A percentile compares a stretch with the other conserved stretches of the same genome.
phyloP scores from a whole-genome alignment of 2,888 invertebrate species.

The Pollenia labialis region DNA sequence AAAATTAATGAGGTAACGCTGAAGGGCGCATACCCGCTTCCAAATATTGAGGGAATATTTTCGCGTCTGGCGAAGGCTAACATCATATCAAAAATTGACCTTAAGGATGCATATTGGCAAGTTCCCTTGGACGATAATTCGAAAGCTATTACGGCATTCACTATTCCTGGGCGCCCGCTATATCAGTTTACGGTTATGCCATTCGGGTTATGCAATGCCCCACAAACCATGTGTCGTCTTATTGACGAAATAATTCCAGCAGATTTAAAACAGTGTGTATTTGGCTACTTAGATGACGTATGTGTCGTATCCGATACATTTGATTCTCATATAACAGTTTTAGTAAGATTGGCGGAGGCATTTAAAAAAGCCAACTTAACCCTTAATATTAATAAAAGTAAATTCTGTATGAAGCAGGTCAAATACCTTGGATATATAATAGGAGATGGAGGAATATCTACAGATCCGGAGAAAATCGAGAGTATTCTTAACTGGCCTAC shows the following conservation, averaged over 20 bases:
- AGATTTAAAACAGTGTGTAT: no score
- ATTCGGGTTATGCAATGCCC: no score
- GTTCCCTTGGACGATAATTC: no score
- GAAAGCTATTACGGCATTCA: no score
- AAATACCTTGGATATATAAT: background rate
- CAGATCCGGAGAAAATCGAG: background rate
- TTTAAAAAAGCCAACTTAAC: background rate
- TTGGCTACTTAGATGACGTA: no score
- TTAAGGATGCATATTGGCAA: no score
- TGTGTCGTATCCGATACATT: no score
- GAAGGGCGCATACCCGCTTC: background rate
- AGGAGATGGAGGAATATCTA: background rate
- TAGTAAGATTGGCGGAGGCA: background rate
- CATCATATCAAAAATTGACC: background rate
- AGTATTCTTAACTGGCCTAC: background rate
- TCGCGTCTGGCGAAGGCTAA: background rate
- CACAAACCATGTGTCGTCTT: no score
- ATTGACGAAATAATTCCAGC: no score
- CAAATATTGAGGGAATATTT: background rate
- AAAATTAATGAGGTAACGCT: constrained; percentile 27
- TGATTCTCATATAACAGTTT: no score
- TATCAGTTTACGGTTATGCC: no score
- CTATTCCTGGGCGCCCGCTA: no score
- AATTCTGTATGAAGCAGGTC: background rate
- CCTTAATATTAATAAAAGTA: background rate